Percentiles rank a stretch among this genome's conserved stretches.
Conservation (phyloP, 2,113 vertebrate species). For the Rhineura floridana region DNA sequence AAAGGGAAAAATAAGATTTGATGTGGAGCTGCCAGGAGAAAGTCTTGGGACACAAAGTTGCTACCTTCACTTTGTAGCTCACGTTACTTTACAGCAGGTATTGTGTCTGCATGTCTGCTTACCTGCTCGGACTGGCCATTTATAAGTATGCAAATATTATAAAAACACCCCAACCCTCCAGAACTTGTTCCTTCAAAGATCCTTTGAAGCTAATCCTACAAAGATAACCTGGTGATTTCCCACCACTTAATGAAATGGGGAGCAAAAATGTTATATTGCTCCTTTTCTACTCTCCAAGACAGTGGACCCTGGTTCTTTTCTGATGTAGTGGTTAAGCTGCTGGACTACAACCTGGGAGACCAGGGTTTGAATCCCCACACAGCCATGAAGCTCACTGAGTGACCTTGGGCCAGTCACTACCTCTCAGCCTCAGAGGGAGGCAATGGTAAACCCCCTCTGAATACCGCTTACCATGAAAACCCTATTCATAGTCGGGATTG, state of each 20-base stretch:
- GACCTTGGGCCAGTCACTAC: too few relatives aligned
- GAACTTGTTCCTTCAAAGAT: neutral
- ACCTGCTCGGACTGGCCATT: neutral
- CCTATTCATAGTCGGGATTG: too few relatives aligned
- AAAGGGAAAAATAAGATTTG: neutral
- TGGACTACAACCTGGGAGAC: too few relatives aligned
- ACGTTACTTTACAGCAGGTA: neutral
- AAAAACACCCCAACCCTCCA: neutral
- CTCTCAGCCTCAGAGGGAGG: too few relatives aligned
- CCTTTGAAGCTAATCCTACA: too few relatives aligned
- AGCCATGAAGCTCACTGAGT: too few relatives aligned
- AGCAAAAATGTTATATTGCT: neutral
- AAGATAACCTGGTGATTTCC: neutral
- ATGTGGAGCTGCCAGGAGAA: neutral
- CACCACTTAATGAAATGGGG: neutral
- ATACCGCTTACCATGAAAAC: too few relatives aligned
- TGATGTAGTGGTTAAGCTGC: too few relatives aligned
- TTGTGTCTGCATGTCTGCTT: neutral
- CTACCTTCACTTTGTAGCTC: neutral
- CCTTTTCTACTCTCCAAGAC: too few relatives aligned
- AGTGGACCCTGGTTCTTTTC: neutral
- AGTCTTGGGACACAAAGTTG: neutral
- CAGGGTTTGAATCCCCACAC: too few relatives aligned
- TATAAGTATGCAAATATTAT: neutral
- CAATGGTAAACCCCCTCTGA: too few relatives aligned